Evolutionary conservation across 2,113 vertebrate species (phyloP), one percentile per base, ranked within the genome.

Genomic region (Caranx ignobilis): DNA sequence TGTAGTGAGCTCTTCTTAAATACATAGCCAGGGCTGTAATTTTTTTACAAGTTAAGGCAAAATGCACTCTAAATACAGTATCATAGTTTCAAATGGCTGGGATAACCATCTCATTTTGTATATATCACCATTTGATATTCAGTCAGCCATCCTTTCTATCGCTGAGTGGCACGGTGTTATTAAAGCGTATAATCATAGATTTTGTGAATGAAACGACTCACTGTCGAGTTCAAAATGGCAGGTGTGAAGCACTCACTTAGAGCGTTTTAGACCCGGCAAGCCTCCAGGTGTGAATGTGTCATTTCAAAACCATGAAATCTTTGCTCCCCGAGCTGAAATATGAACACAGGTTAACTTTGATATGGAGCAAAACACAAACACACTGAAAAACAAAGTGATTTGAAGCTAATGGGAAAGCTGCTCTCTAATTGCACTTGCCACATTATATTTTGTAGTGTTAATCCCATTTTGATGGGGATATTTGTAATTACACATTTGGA

Each of bases 41-140:
- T 95, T 96, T 95, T 95, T 92, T 90, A 93, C 93, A 94, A 93
- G 94, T 95, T 94, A 92, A 95, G 95, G 92, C 91, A 93, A 94
- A 95, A 95, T 91, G 91, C 88, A 79, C 89, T 92, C 89, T 95
- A 95, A 96, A 92, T 94, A 95, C 94, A 95, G 95, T 95, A 95
- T 95, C 93, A 85, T 71, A 60, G 86, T 95, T 95, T 95, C 94
- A 95, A 90, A 90, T 91, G 85, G 82, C 82, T 87, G 69, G 75
- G 83, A 90, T 81, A 87, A 85, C 81, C 83, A 64, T 93, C 93
- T 93, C 87, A 92, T 93, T 93, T 91, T 73, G 77, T 83, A 90
- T 86, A 90, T 84, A 88, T 89, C 87, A 76, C 81, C 82, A 88
- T 90, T 82, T 92, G 88, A 94, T 92, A 93, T 91, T 84, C 81